Percentiles rank a stretch among this genome's conserved stretches.
phyloP scores from a whole-genome alignment of 2,797 vertebrate genomes.

The Molossus alvarezi region DNA sequence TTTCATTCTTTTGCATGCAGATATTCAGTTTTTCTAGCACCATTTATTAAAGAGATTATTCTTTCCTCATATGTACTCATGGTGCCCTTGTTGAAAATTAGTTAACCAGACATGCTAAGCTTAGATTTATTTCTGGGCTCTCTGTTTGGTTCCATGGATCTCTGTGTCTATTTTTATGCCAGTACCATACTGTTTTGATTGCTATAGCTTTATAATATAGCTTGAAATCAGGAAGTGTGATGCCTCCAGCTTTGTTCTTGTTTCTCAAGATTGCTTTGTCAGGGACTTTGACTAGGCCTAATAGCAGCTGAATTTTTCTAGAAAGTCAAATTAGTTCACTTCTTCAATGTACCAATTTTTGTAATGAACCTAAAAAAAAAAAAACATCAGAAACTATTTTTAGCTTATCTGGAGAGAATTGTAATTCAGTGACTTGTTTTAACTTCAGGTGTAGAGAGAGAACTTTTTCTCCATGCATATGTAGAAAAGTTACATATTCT shows the following conservation, averaged over 20 bases:
- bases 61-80: neutral
- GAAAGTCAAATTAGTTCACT: neutral
- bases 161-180: neutral
- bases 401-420: neutral
- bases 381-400: neutral
- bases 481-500: neutral
- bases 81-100: neutral
- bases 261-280: neutral
- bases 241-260: neutral
- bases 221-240: neutral
- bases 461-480: neutral
- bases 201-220: neutral
- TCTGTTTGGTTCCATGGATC: neutral
- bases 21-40: neutral
- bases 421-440: neutral
- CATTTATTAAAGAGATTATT: neutral
- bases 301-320: neutral
- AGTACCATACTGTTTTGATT: neutral
- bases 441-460: neutral
- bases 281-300: neutral
- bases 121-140: neutral
- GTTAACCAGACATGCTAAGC: neutral
- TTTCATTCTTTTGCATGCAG: neutral
- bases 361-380: neutral
- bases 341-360: conserved; percentile 2